Evolutionary conservation across 2,797 vertebrate species (phyloP), one percentile per base, ranked within the genome.

Genomic region (Pipistrellus nathusii): DNA sequence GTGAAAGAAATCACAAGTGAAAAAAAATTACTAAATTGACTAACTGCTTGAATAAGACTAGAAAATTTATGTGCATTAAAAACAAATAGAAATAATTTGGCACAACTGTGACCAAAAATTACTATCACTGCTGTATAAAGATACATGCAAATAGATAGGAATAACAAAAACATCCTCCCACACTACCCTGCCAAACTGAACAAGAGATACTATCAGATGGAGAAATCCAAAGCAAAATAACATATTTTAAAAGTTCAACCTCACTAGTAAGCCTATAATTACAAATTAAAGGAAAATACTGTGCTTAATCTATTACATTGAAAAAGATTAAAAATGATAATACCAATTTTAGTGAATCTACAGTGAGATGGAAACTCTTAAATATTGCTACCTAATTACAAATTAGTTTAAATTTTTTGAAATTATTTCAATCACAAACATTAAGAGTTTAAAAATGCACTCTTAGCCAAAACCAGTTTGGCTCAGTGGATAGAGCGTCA

Each of bases 391-490:
- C 27, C 25, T 73, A 94, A 77, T 2, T 85, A 68, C 35, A 89
- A 86, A 68, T 86, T 82, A 62, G 12, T 73, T 77, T 68, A 88
- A 88, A 7, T 32, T 71, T 53, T 20, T 20, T 84, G 13, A 95
- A 90, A 55, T 88, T 12, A 82, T 88, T 77, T 72, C 88, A 85
- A 91, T n/a, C n/a, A 59, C 32, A 81, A 91, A n/a, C 21, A 85
- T 44, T 77, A 68, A 78, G 27, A 95, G 32, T 68, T 90, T 92
- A 35, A 25, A 32, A 90, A 87, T 55, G 12, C 18, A 81, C 13
- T 6, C 21, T 57, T 75, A 62, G 20, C 44, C 44, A 2, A 44
- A 44, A 44, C 44, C 44, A 0, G 44, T 44, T 44, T 44, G 44
- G 44, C 44, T 44, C 44, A 44, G 44, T 44, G 44, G 44, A 44